Conservation (phyloP, 2,888 invertebrate species). For the Sphinx pinastri region DNA sequence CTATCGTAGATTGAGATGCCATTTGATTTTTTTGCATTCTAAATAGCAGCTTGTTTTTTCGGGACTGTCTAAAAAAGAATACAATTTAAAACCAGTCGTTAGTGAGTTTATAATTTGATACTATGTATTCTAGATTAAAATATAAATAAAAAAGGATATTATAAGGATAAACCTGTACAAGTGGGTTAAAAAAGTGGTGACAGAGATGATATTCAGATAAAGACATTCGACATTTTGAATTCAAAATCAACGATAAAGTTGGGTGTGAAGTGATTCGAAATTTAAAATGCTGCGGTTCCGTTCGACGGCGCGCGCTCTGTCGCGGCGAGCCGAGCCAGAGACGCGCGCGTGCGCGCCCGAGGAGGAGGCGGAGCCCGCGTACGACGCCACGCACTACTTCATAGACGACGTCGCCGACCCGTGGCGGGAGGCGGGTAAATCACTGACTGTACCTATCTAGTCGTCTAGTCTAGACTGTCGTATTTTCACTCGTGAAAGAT, state of each 20-base stretch:
- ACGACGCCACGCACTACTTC: constrained; percentile 89
- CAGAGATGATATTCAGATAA: background rate
- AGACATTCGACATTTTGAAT: background rate
- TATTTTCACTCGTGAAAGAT: no score
- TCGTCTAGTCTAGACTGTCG: constrained; percentile 67
- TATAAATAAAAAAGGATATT: no score
- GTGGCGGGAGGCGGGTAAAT: constrained; percentile 62
- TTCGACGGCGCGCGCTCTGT: constrained; percentile 39
- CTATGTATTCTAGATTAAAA: no score
- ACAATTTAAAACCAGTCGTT: no score
- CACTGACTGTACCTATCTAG: constrained; percentile 84
- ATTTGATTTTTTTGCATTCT: no score
- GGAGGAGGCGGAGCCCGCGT: constrained; percentile 82
- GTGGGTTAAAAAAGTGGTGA: no score
- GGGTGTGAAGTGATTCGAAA: background rate
- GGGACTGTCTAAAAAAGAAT: no score
- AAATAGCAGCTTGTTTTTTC: no score
- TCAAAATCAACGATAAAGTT: background rate
- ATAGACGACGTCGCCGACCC: constrained; percentile 86
- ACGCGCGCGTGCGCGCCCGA: constrained; percentile 34
- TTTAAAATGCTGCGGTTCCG: constrained; percentile 47
- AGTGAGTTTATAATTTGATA: no score
- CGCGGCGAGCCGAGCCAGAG: constrained; percentile 41
- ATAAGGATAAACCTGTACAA: background rate
- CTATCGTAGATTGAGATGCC: no score